These are phyloP conservation scores for Perdita meconis DNA, from an alignment of 2,888 invertebrate species.

Conservation along the genomic window DNA sequence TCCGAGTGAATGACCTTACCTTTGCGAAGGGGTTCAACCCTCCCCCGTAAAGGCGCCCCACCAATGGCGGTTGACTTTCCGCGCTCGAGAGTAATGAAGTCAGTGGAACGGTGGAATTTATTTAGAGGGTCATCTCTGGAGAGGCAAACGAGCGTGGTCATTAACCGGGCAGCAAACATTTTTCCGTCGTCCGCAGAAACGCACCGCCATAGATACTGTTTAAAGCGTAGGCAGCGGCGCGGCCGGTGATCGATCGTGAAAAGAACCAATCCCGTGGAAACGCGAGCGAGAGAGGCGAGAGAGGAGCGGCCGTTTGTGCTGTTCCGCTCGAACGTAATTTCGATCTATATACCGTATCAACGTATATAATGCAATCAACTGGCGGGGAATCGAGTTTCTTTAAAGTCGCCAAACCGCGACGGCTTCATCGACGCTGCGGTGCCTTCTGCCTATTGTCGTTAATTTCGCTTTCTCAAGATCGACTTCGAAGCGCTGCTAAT, in stretches of 20 bases:
- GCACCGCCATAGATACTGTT: slow-evolving; percentile 36
- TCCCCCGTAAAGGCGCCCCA: not conserved
- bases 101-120: slow-evolving; percentile 25
- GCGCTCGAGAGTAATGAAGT: slow-evolving; percentile 29
- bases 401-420: slow-evolving; percentile 28
- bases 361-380: slow-evolving; percentile 51
- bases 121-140: slow-evolving; percentile 25
- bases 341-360: slow-evolving; percentile 54
- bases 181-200: slow-evolving; percentile 46
- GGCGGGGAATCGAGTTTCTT: slow-evolving; percentile 38
- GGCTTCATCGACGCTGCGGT: slow-evolving; percentile 15
- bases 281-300: slow-evolving; percentile 17
- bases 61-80: not conserved
- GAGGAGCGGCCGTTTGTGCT: slow-evolving; percentile 15
- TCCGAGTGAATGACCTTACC: too few relatives aligned
- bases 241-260: slow-evolving; percentile 52
- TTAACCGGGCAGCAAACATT: slow-evolving; percentile 58
- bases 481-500: too few relatives aligned
- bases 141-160: slow-evolving; percentile 47
- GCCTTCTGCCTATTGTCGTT: slow-evolving; percentile 16
- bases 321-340: slow-evolving; percentile 54
- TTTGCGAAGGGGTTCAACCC: too few relatives aligned
- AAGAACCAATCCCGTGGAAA: slow-evolving; percentile 55
- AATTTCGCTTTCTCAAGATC: not conserved
- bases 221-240: slow-evolving; percentile 26